A percentile compares a stretch with the other conserved stretches of the same genome.
phyloP scores from a whole-genome alignment of 1,140 invertebrate species.

The Euwallacea similis region DNA sequence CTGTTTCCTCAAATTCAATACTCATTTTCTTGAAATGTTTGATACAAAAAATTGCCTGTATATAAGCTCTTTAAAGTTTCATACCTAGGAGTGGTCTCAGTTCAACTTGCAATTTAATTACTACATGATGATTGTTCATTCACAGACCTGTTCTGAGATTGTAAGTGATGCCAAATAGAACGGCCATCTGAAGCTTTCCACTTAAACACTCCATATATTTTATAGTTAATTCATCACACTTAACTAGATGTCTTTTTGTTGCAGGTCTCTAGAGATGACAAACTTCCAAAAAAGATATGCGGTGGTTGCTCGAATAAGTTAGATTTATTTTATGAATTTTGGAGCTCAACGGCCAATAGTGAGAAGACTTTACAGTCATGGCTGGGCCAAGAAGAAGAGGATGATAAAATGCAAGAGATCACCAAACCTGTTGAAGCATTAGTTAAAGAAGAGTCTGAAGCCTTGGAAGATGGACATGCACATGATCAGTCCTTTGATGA shows the following conservation, averaged over 20 bases:
- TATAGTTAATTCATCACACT: background rate
- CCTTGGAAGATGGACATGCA: constrained; percentile 14
- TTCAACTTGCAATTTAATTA: too few relatives aligned
- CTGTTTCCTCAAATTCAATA: too few relatives aligned
- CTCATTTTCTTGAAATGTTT: too few relatives aligned
- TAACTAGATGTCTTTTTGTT: constrained; percentile 40
- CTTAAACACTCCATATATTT: too few relatives aligned
- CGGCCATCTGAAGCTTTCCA: constrained; percentile 22
- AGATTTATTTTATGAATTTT: constrained; percentile 63
- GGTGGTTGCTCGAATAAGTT: constrained; percentile 63
- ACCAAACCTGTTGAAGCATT: constrained; percentile 37
- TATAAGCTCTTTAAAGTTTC: too few relatives aligned
- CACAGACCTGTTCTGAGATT: constrained; percentile 32
- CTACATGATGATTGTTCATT: constrained; percentile 31
- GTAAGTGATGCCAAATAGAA: constrained; percentile 27
- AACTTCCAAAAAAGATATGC: constrained; percentile 65
- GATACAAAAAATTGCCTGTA: too few relatives aligned
- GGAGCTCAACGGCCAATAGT: constrained; percentile 60
- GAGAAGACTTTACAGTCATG: constrained; percentile 62
- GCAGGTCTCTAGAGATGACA: constrained; percentile 60
- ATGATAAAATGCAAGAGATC: constrained; percentile 38
- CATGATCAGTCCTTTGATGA: constrained; percentile 21
- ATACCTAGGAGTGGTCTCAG: too few relatives aligned
- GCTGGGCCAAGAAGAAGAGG: constrained; percentile 55
- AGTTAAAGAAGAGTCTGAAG: constrained; percentile 48